Base-by-base conservation (phyloP, 2,797 vertebrate genomes). In the Paedocypris micromegethes region DNA sequence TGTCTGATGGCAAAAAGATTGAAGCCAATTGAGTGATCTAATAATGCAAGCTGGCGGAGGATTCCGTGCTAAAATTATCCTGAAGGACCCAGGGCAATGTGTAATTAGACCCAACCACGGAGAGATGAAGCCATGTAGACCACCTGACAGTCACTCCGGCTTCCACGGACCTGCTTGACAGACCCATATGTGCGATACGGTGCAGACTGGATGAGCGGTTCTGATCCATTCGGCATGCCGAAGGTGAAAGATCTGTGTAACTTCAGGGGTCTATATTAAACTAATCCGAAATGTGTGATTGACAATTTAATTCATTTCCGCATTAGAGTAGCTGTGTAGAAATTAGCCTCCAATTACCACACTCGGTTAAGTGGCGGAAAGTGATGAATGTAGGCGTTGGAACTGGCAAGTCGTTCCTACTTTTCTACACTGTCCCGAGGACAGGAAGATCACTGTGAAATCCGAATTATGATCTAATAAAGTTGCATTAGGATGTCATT, bases 401-500 rank as follows among this genome's bases (percentile, higher is more conserved):
- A 55, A 69, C 59, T 49, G 64, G 69, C 65, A 66, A 70, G 70
- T 64, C 64, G 73, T 68, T 62, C 67, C 64, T 49, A 64, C 56
- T 64, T 51, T 71, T 5, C 43, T 45, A 8, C 53, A 52, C 57
- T 63, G 72, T 68, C 69, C 72, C 41, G 9, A 42, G 66, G 52
- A 66, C 48, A 42, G 40, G 40, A 47, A 65, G 63, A 66, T 72
- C 53, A 41, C 45, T 50, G 58, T 40, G 52, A 61, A 77, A 76
- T 68, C 68, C 72, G 62, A 77, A 75, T 77, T 68, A 74, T 66
- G 46, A 74, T 74, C 64, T 74, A 76, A 78, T 80, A 72, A 65
- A 74, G 66, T 73, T 39, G 38, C 57, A 70, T 76, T 73, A 63
- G 48, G 59, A 72, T 58, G 72, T 72, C 76, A 76, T 76, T 64